Conservation (phyloP, 2,888 invertebrate genomes). For the Ptilodon capucinus region DNA sequence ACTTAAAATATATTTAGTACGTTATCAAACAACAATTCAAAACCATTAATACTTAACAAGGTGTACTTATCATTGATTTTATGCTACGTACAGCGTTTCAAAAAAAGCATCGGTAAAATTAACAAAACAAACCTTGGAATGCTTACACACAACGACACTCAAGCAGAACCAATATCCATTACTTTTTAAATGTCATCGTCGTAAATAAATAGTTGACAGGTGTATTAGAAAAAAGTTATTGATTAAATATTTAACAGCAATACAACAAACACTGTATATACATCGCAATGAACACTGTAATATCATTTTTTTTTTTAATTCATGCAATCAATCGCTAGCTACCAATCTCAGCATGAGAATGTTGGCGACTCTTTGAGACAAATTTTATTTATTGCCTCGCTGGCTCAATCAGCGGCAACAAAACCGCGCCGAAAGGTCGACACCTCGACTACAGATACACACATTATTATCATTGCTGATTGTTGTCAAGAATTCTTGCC, state of each 20-base stretch:
- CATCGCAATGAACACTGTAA: constrained; percentile 69
- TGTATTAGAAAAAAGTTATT: constrained; percentile 12
- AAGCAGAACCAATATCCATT: constrained; percentile 38
- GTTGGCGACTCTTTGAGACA: background rate
- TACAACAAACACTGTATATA: constrained; percentile 68
- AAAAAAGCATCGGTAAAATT: constrained; percentile 45
- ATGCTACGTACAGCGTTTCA: constrained; percentile 43
- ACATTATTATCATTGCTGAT: too few species aligned
- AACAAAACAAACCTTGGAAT: constrained; percentile 64
- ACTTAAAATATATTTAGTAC: constrained; percentile 68
- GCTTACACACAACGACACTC: constrained; percentile 62
- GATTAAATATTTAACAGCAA: constrained; percentile 43
- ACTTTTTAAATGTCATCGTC: constrained; percentile 4
- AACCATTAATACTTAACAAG: constrained; percentile 61
- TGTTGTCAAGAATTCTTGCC: too few species aligned
- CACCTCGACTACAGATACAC: too few species aligned
- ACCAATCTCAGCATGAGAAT: background rate
- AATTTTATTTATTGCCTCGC: background rate
- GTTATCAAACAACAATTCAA: constrained; percentile 69
- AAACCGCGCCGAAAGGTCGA: too few species aligned
- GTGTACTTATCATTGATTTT: constrained; percentile 70
- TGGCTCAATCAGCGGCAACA: background rate
- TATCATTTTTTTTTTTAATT: constrained; percentile 51
- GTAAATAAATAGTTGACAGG: constrained; percentile 1
- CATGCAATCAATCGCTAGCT: constrained; percentile 49